phyloP scores from a whole-genome alignment of 2,797 vertebrate genomes.

The Philypnodon macrostomus region DNA sequence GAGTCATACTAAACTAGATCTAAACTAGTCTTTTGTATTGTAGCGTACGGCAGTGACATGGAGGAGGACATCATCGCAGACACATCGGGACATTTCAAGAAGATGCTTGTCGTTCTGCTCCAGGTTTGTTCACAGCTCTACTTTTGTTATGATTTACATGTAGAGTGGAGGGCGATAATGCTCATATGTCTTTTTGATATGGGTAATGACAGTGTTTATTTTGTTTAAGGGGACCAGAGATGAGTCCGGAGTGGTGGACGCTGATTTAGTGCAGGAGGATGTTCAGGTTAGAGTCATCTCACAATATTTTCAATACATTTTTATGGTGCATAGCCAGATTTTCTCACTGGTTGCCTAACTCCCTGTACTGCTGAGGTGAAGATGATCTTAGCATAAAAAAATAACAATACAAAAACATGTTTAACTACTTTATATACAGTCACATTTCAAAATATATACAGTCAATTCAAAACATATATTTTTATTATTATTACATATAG shows the following conservation, averaged over 20 bases:
- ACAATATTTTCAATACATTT: too few species aligned
- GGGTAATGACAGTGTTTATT: not conserved
- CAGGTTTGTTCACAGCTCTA: constrained; percentile 75
- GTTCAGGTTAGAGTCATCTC: constrained; percentile 83
- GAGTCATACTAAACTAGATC: not conserved
- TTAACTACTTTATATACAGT: too few species aligned
- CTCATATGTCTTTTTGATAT: too few species aligned
- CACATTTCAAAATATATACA: too few species aligned
- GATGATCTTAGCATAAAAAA: too few species aligned
- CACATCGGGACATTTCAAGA: constrained; percentile 95
- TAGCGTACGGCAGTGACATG: constrained; percentile 87
- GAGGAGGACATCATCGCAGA: constrained; percentile 86
- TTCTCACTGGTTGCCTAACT: too few species aligned
- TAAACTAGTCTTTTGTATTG: not conserved
- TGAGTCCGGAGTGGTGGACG: constrained; percentile 86
- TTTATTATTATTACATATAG: constrained; percentile 54
- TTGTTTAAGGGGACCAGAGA: constrained; percentile 87
- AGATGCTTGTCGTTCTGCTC: constrained; percentile 93
- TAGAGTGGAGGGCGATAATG: too few species aligned
- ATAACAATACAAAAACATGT: too few species aligned
- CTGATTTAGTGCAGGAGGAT: constrained; percentile 88
- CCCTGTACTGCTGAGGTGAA: too few species aligned
- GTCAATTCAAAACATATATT: not conserved
- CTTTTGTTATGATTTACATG: too few species aligned
- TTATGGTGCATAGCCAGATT: too few species aligned